Conservation (phyloP, 2,113 vertebrate species). For the Heliornis fulica region DNA sequence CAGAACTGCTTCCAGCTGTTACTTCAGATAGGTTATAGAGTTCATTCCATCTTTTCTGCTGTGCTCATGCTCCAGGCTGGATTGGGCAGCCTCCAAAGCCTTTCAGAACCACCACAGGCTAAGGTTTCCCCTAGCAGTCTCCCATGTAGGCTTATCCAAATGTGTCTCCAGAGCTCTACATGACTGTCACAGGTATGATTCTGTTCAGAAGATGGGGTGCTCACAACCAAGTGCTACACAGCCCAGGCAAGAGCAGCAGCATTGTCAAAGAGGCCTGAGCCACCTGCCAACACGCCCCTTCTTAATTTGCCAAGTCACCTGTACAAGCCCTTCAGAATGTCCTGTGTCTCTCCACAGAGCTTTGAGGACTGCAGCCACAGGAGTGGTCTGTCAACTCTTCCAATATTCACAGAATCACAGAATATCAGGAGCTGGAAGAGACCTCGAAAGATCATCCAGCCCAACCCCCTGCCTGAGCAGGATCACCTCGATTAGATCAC, state of each 20-base stretch:
- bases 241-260: background rate
- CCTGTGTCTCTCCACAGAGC: background rate
- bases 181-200: background rate
- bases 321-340: background rate
- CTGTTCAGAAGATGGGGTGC: background rate
- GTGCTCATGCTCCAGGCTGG: background rate
- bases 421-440: no score
- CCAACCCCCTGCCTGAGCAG: no score
- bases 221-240: background rate
- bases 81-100: background rate
- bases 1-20: background rate
- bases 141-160: background rate
- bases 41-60: background rate
- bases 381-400: background rate
- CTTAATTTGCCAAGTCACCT: background rate
- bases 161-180: background rate
- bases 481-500: no score
- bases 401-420: no score
- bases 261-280: background rate
- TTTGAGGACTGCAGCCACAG: background rate
- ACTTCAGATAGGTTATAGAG: background rate
- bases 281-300: background rate
- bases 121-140: background rate
- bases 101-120: background rate
- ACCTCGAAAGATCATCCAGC: no score